Evolutionary conservation across 2,888 invertebrate species (phyloP).

Genomic region (Napeogenes sylphis): DNA sequence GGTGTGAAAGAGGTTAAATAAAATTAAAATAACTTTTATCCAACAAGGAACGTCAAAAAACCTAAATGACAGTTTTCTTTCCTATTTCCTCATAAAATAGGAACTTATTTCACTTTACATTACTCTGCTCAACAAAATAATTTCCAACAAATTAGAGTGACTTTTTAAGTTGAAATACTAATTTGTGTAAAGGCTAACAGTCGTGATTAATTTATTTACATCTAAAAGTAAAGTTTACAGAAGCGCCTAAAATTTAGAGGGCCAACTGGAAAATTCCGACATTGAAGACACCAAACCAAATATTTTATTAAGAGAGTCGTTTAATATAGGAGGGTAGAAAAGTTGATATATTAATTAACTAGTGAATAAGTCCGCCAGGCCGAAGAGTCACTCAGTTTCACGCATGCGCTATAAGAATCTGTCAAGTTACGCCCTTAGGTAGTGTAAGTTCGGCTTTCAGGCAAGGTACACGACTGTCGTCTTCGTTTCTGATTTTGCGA

Average conservation of each 20-base stretch:
- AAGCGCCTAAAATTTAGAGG: slow-evolving; percentile 12
- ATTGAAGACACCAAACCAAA: slow-evolving; percentile 30
- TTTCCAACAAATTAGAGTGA: background rate
- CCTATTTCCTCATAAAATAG: too few relatives aligned
- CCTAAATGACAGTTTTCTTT: too few relatives aligned
- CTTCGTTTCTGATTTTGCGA: slow-evolving; percentile 34
- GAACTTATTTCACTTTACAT: background rate
- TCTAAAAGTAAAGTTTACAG: slow-evolving; percentile 13
- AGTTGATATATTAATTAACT: slow-evolving; percentile 77
- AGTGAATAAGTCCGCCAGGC: slow-evolving; percentile 70
- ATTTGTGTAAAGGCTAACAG: slow-evolving; percentile 1
- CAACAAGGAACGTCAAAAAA: too few relatives aligned
- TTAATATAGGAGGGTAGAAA: slow-evolving; percentile 68
- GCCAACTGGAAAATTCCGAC: slow-evolving; percentile 17
- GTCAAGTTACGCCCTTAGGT: slow-evolving; percentile 65
- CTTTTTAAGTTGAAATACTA: slow-evolving; percentile 3
- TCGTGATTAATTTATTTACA: slow-evolving; percentile 9
- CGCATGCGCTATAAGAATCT: slow-evolving; percentile 65
- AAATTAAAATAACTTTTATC: too few relatives aligned
- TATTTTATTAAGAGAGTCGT: slow-evolving; percentile 67
- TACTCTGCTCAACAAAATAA: background rate
- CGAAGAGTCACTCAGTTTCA: slow-evolving; percentile 68
- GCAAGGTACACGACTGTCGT: slow-evolving; percentile 46
- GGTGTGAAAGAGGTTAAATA: too few relatives aligned
- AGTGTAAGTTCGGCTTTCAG: slow-evolving; percentile 58